A percentile compares a stretch with the other conserved stretches of the same genome.
phyloP scores from a whole-genome alignment of 2,888 invertebrate genomes.

The Volucella inanis region DNA sequence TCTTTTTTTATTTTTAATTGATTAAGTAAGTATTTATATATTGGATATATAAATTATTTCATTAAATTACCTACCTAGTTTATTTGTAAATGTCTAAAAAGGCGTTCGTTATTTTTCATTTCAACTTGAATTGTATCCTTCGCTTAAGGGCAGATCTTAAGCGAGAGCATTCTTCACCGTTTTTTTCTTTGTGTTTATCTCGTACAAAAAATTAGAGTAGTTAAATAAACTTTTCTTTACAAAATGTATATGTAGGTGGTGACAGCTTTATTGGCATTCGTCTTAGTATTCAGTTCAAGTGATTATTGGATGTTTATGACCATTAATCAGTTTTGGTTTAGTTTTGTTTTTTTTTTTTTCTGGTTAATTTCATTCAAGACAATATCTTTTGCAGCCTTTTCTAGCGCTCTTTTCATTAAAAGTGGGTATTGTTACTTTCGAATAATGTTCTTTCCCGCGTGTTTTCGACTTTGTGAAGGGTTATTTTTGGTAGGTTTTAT shows the following conservation, averaged over 20 bases:
- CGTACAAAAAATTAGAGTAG: slow-evolving; percentile 37
- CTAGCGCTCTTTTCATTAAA: slow-evolving; percentile 54
- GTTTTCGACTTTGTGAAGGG: slow-evolving; percentile 54
- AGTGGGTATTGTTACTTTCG: slow-evolving; percentile 31
- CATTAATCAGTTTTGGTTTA: slow-evolving; percentile 19
- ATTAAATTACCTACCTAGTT: slow-evolving; percentile 71
- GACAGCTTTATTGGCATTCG: slow-evolving; percentile 75
- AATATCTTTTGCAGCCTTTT: slow-evolving; percentile 55
- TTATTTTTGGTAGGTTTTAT: slow-evolving; percentile 10
- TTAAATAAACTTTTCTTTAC: slow-evolving; percentile 43
- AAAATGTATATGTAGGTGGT: slow-evolving; percentile 73
- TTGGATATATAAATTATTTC: slow-evolving; percentile 69
- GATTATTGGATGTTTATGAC: slow-evolving; percentile 67
- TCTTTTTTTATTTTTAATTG: slow-evolving; percentile 42
- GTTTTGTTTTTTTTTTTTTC: neutral
- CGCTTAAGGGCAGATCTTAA: neutral
- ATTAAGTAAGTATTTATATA: slow-evolving; percentile 46
- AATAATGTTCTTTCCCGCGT: slow-evolving; percentile 44
- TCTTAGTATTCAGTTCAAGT: slow-evolving; percentile 74
- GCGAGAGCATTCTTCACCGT: slow-evolving; percentile 28
- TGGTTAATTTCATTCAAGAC: slow-evolving; percentile 40
- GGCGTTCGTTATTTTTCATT: slow-evolving; percentile 64
- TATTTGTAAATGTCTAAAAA: slow-evolving; percentile 75
- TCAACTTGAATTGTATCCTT: slow-evolving; percentile 49
- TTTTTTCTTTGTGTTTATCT: slow-evolving; percentile 44